These are phyloP conservation scores for Chiridota heheva DNA, from an alignment of 35 echinoderm and acorn worm species.

Conservation along the genomic window DNA sequence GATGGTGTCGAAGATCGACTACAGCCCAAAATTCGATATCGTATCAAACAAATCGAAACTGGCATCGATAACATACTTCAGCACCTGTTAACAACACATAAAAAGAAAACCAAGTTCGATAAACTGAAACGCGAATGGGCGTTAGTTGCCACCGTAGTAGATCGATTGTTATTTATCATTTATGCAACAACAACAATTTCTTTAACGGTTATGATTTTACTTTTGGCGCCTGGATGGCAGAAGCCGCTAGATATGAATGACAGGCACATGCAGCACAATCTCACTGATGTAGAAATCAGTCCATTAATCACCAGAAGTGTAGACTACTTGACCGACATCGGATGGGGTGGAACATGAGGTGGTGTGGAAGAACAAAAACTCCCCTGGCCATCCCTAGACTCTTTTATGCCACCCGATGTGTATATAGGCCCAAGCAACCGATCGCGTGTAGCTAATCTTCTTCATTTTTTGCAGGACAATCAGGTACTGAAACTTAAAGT, in stretches of 20 bases:
- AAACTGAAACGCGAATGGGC: slow-evolving; percentile 85
- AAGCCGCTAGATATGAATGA: neutral
- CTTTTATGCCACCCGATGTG: no score
- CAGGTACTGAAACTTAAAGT: no score
- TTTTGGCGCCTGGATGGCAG: slow-evolving; percentile 50
- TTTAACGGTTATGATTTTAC: slow-evolving; percentile 62
- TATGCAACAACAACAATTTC: slow-evolving; percentile 88
- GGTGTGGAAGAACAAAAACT: no score
- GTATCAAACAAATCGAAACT: slow-evolving; percentile 71
- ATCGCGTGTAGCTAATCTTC: no score
- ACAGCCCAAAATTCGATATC: slow-evolving; percentile 12
- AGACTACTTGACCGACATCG: no score
- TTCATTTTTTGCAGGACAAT: no score
- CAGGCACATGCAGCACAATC: no score
- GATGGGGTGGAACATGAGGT: no score
- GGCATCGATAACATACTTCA: slow-evolving; percentile 69
- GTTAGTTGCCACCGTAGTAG: slow-evolving; percentile 83
- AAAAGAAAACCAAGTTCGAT: slow-evolving; percentile 28
- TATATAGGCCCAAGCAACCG: no score
- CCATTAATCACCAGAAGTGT: no score
- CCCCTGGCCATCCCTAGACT: no score
- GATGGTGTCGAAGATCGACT: slow-evolving; percentile 58
- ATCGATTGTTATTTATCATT: slow-evolving; percentile 85
- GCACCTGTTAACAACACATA: slow-evolving; percentile 48
- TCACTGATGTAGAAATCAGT: no score